These are phyloP conservation scores for Diceros bicornis DNA, from an alignment of 2,797 vertebrate species.

Conservation along the genomic window DNA sequence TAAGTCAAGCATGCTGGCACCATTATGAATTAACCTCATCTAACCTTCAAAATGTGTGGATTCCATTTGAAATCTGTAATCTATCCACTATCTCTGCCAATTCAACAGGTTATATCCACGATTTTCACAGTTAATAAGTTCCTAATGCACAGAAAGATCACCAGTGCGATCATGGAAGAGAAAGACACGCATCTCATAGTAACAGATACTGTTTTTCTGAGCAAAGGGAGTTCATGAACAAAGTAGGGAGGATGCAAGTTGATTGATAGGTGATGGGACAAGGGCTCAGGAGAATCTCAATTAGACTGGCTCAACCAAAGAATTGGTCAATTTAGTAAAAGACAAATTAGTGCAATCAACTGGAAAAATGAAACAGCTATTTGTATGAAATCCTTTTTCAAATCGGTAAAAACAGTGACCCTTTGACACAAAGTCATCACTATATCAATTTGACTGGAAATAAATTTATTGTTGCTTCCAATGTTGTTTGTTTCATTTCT, in stretches of 20 bases:
- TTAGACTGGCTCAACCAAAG: not conserved
- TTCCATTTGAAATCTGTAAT: slow-evolving; percentile 65
- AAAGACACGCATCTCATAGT: not conserved
- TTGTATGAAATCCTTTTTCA: not conserved
- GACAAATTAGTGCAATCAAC: not conserved
- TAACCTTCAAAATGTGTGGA: slow-evolving; percentile 37
- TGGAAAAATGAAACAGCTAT: not conserved
- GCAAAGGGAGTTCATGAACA: not conserved
- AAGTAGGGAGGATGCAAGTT: not conserved
- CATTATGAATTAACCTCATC: slow-evolving; percentile 20
- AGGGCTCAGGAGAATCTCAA: not conserved
- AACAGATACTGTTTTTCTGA: not conserved
- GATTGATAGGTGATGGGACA: not conserved
- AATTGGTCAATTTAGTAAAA: not conserved
- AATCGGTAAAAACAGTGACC: not conserved
- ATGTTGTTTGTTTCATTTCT: not conserved
- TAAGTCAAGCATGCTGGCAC: not conserved
- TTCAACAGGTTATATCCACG: not conserved
- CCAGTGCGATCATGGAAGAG: not conserved
- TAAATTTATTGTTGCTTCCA: not conserved
- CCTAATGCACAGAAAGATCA: slow-evolving; percentile 13
- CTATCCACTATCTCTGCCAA: not conserved
- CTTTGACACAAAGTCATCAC: not conserved
- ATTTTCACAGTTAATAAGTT: slow-evolving; percentile 59
- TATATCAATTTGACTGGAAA: not conserved